A percentile compares a stretch with the other conserved stretches of the same genome.
phyloP scores from a whole-genome alignment of 2,888 invertebrate genomes.

The Leptinotarsa rubiginosa region DNA sequence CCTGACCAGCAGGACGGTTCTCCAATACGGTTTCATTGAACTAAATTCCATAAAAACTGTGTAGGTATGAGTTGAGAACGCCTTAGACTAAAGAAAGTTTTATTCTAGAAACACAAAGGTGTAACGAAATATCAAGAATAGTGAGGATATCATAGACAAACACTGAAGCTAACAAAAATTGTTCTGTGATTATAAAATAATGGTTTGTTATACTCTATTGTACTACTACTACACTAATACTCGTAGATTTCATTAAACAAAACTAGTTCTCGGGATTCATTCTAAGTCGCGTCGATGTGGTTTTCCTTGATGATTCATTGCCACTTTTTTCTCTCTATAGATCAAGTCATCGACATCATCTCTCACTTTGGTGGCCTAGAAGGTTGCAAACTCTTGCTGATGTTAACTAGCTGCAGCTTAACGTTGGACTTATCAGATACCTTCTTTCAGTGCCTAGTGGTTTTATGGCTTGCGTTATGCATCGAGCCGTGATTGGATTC shows the following conservation, averaged over 20 bases:
- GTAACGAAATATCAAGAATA: not conserved
- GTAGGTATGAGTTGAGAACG: not conserved
- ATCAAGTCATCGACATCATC: slow-evolving; percentile 56
- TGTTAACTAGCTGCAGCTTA: not conserved
- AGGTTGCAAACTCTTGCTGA: not conserved
- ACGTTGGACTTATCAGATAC: not conserved
- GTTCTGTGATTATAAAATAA: not conserved
- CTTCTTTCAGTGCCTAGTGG: not conserved
- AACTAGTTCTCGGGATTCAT: slow-evolving; percentile 36
- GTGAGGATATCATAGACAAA: not conserved
- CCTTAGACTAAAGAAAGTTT: not conserved
- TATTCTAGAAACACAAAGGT: not conserved
- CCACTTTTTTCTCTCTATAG: slow-evolving; percentile 47
- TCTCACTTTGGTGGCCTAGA: not conserved
- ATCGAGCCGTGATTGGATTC: not conserved
- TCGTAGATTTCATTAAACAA: slow-evolving; percentile 18
- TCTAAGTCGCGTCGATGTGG: slow-evolving; percentile 53
- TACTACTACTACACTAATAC: not conserved
- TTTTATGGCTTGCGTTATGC: not conserved
- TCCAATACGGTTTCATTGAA: not conserved
- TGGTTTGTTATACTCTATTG: not conserved
- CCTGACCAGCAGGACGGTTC: too few relatives aligned
- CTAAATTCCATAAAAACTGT: not conserved
- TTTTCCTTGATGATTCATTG: slow-evolving; percentile 62
- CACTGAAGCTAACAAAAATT: not conserved